A percentile compares a stretch with the other conserved stretches of the same genome.
phyloP scores from a whole-genome alignment of 2,888 invertebrate genomes.

The Tenthredo amoena region DNA sequence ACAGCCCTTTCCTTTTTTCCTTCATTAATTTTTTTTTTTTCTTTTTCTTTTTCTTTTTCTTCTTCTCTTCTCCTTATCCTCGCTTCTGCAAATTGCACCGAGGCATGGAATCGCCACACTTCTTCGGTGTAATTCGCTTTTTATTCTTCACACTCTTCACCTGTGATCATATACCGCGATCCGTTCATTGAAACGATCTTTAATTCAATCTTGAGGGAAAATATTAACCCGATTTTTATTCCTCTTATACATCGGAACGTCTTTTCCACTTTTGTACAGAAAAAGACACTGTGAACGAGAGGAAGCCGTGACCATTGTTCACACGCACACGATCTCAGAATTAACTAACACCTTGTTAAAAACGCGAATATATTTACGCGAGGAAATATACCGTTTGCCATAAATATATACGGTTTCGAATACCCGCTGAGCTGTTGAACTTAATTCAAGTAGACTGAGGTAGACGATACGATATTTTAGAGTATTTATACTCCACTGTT shows the following conservation, averaged over 20 bases:
- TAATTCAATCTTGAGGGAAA: neutral
- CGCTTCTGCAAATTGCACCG: neutral
- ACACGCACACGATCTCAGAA: slow-evolving; percentile 5
- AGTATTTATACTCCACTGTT: too few relatives aligned
- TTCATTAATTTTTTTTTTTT: neutral
- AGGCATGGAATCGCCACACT: neutral
- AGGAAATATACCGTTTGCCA: neutral
- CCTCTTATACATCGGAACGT: neutral
- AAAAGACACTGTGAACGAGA: neutral
- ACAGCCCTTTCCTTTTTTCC: neutral
- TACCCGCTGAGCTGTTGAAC: neutral
- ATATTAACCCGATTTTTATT: neutral
- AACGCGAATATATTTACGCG: neutral
- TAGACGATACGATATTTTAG: too few relatives aligned
- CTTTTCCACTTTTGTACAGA: neutral
- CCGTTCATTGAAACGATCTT: neutral
- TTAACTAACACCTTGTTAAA: neutral
- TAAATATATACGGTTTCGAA: neutral
- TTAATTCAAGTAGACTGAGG: neutral
- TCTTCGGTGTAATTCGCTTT: neutral
- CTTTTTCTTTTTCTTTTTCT: neutral
- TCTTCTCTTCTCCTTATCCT: neutral
- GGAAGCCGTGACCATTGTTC: slow-evolving; percentile 24
- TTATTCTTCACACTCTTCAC: neutral
- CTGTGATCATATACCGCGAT: neutral